A percentile compares a stretch with the other conserved stretches of the same genome.
These are phyloP conservation scores for Cataglyphis altisquamis DNA, from an alignment of 2,888 invertebrate species.

Conservation along the genomic window DNA sequence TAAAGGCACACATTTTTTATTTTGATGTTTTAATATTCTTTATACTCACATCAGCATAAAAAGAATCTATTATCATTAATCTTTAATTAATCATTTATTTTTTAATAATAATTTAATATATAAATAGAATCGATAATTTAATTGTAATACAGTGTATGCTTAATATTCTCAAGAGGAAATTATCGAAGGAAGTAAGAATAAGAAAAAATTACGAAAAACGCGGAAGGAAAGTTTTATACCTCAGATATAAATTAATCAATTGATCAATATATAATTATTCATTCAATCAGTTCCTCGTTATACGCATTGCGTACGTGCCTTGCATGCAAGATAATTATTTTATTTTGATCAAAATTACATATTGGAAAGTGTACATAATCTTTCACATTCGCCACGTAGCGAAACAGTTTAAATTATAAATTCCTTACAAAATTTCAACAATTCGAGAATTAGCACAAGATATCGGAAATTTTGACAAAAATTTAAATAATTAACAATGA, in stretches of 20 bases:
- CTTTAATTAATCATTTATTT: neutral
- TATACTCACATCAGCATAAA: neutral
- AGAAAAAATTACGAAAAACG: neutral
- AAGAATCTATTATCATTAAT: neutral
- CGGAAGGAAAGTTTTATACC: neutral
- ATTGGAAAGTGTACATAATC: neutral
- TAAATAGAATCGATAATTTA: neutral
- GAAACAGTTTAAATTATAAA: slow-evolving; percentile 14
- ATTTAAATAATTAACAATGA: slow-evolving; percentile 62
- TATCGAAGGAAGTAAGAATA: neutral
- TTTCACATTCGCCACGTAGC: slow-evolving; percentile 20
- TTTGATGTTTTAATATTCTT: neutral
- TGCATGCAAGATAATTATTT: neutral
- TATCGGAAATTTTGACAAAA: slow-evolving; percentile 37
- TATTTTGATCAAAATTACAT: slow-evolving; percentile 4
- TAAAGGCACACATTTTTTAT: neutral
- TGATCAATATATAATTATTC: slow-evolving; percentile 4
- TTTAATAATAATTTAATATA: neutral
- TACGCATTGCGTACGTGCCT: neutral
- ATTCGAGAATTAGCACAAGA: slow-evolving; percentile 52
- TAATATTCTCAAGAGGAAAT: neutral
- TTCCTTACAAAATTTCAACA: slow-evolving; percentile 44
- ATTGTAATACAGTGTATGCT: neutral
- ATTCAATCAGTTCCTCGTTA: neutral
- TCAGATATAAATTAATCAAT: neutral